These are phyloP conservation scores for Montipora foliosa DNA, from an alignment of 64 coral and sea anemone species.

Conservation along the genomic window DNA sequence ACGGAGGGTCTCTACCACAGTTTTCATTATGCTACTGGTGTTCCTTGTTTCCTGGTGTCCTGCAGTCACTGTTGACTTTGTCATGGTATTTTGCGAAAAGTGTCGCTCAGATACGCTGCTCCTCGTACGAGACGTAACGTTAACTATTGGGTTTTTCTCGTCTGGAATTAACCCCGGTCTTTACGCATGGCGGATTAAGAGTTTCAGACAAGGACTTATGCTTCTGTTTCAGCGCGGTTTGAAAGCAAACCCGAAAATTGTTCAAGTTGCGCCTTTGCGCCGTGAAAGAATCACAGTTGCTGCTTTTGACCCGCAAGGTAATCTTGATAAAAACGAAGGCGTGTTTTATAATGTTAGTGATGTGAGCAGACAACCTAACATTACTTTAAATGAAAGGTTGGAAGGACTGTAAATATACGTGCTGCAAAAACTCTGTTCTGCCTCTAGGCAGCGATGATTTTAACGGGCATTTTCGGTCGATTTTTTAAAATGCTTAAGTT, in stretches of 20 bases:
- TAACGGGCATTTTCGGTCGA: no score
- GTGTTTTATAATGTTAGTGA: background rate
- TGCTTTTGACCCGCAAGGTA: background rate
- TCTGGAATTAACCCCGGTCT: slow-evolving; percentile 83
- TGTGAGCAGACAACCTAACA: background rate
- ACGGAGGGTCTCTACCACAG: slow-evolving; percentile 78
- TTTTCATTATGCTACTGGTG: slow-evolving; percentile 89
- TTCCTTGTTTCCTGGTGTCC: slow-evolving; percentile 90
- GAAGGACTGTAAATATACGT: no score
- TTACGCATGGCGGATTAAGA: slow-evolving; percentile 88
- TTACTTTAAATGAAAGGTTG: background rate
- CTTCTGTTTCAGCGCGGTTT: slow-evolving; percentile 40
- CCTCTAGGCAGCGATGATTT: no score
- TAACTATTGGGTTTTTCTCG: slow-evolving; percentile 87
- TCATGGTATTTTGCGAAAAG: slow-evolving; percentile 73
- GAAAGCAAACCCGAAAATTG: background rate
- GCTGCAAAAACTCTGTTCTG: no score
- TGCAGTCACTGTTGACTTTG: slow-evolving; percentile 76
- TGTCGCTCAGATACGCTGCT: slow-evolving; percentile 69
- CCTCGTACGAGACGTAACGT: slow-evolving; percentile 72
- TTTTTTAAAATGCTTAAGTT: no score
- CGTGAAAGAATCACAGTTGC: background rate
- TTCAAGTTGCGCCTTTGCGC: background rate
- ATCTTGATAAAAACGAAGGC: background rate
- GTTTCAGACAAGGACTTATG: slow-evolving; percentile 62